Evolutionary conservation across 2,888 invertebrate genomes (phyloP), one percentile per base, ranked within the genome.

Genomic region (Cephonodes hylas): DNA sequence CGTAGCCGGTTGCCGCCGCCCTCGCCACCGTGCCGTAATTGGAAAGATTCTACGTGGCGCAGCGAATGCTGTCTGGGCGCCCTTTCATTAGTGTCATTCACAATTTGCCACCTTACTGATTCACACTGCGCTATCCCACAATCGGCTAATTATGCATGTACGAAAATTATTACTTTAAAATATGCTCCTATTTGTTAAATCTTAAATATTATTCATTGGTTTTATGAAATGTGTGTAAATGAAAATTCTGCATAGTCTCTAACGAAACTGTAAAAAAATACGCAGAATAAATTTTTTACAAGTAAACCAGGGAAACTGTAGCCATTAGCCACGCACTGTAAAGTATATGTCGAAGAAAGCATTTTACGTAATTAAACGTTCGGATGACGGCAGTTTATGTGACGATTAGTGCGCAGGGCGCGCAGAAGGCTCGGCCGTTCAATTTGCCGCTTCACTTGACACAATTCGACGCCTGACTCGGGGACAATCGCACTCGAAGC

Each of bases 381-480:
- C 83, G 82, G 84, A 85, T 78, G 76, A 80, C 76, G 81, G 83
- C 86, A 90, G 91, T 92, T 91, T 90, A 90, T 89, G 91, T 85
- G 89, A 83, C 90, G 90, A 91, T 91, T 92, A 91, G 89, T 87
- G 90, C 84, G 85, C 86, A 76, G 77, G 83, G 84, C 84, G 87
- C 85, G 85, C 89, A 88, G 86, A 89, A 88, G 87, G 88, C 87
- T 89, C 89, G 91, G 87, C 90, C 91, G 91, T 92, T 92, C 91
- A 92, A 92, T 92, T 92, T 92, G 87, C 91, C 91, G 91, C 85
- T 92, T 92, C 91, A 91, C 91, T 92, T 92, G 91, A 92, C 91
- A 92, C 91, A 92, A 92, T 91, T 91, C 91, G 91, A 92, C 88
- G 91, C 90, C 91, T 90, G 91, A 90, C 90, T 91, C 90, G 88